These are phyloP conservation scores for Rhineura floridana DNA, from an alignment of 2,113 vertebrate genomes.

Conservation along the genomic window DNA sequence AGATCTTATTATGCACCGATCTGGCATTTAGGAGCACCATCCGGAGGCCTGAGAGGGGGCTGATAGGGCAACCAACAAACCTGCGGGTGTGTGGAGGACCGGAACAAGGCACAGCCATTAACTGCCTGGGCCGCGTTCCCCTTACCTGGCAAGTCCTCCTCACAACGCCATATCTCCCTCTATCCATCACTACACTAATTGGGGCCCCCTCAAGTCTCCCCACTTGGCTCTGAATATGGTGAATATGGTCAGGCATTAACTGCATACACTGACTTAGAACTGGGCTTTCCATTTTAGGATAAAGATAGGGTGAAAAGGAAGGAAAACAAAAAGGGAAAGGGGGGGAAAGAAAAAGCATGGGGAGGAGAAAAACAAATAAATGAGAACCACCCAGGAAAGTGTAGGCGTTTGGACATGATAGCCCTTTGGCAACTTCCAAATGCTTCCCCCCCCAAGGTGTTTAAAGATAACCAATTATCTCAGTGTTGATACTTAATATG, in stretches of 20 bases:
- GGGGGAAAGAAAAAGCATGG: conserved; percentile 2
- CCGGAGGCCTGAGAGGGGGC: no score
- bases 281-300: conserved; percentile 56
- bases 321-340: conserved; percentile 27
- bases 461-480: conserved; percentile 78
- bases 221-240: no score
- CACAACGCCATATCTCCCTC: no score
- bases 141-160: no score
- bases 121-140: no score
- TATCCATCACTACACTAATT: no score
- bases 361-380: conserved; percentile 48
- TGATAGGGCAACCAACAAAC: no score
- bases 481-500: conserved; percentile 75
- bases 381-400: conserved; percentile 46
- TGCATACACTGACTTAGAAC: conserved; percentile 50
- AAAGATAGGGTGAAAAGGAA: conserved; percentile 39
- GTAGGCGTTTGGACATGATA: conserved; percentile 68
- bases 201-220: no score
- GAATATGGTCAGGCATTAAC: conserved; percentile 29
- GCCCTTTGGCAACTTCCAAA: conserved; percentile 64
- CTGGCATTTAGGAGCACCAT: no score
- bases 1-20: no score
- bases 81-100: no score
- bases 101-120: no score
- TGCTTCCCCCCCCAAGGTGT: conserved; percentile 56